Evolutionary conservation across 2,888 invertebrate genomes (phyloP).

Genomic region (Tanytarsus gracilentus): DNA sequence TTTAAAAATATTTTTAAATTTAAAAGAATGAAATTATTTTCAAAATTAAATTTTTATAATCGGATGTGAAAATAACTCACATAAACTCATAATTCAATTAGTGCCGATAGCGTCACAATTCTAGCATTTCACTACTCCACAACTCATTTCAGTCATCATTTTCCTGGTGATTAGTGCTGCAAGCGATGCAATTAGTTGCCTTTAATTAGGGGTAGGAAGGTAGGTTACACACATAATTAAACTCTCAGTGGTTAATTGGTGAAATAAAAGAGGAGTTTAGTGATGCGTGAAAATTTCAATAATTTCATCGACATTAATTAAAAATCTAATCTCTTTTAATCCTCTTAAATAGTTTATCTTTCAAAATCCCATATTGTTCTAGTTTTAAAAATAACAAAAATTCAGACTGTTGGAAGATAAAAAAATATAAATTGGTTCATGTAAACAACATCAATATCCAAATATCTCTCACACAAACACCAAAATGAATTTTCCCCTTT

Average conservation of each 20-base stretch:
- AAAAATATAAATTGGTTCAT: slow-evolving; percentile 6
- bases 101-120: too few species aligned
- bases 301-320: too few species aligned
- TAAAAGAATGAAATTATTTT: too few species aligned
- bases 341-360: too few species aligned
- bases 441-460: slow-evolving; percentile 24
- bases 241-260: neutral
- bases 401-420: neutral
- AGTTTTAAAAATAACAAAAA: neutral
- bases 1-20: too few species aligned
- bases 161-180: neutral
- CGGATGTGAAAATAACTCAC: too few species aligned
- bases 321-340: too few species aligned
- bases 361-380: too few species aligned
- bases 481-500: neutral
- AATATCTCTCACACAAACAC: too few species aligned
- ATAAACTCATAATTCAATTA: neutral
- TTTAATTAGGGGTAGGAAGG: slow-evolving; percentile 15
- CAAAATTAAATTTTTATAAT: too few species aligned
- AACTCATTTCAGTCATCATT: slow-evolving; percentile 3
- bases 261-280: neutral
- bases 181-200: slow-evolving; percentile 17
- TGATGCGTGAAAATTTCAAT: neutral
- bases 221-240: slow-evolving; percentile 13
- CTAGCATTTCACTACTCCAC: slow-evolving; percentile 8